phyloP scores from a whole-genome alignment of 1,140 invertebrate species.

The Chionoecetes opilio region DNA sequence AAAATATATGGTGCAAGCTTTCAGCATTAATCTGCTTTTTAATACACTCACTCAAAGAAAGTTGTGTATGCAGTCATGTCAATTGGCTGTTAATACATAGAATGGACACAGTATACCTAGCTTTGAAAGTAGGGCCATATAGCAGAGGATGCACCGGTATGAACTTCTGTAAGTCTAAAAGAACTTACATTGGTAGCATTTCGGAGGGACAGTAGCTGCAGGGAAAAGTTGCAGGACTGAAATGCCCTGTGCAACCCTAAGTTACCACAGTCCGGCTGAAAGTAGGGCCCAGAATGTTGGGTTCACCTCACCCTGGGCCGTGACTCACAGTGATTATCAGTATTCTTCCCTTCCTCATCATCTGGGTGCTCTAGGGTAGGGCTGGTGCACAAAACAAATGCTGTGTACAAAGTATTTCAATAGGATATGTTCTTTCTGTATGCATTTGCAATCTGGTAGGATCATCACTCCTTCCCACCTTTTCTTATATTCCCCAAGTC shows the following conservation, averaged over 20 bases:
- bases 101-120: constrained; percentile 21
- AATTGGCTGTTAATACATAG: constrained; percentile 23
- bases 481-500: constrained; percentile 43
- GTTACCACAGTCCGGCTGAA: constrained; percentile 30
- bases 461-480: constrained; percentile 58
- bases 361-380: constrained; percentile 79
- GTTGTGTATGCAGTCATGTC: neutral
- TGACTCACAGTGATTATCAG: constrained; percentile 72
- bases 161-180: constrained; percentile 75
- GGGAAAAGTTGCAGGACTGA: constrained; percentile 46
- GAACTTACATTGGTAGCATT: constrained; percentile 67
- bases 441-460: constrained; percentile 74
- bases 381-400: constrained; percentile 79
- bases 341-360: constrained; percentile 76
- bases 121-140: constrained; percentile 30
- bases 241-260: constrained; percentile 57
- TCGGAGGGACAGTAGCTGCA: constrained; percentile 56
- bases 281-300: constrained; percentile 44
- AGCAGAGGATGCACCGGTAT: constrained; percentile 11
- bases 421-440: constrained; percentile 75
- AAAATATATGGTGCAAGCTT: constrained; percentile 58
- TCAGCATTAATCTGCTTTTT: constrained; percentile 1
- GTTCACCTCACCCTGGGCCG: constrained; percentile 63
- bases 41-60: neutral
- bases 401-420: constrained; percentile 78